Percentiles rank a stretch among this genome's conserved stretches.
These are phyloP conservation scores for Electrophaes corylata DNA, from an alignment of 2,888 invertebrate species.

Conservation along the genomic window DNA sequence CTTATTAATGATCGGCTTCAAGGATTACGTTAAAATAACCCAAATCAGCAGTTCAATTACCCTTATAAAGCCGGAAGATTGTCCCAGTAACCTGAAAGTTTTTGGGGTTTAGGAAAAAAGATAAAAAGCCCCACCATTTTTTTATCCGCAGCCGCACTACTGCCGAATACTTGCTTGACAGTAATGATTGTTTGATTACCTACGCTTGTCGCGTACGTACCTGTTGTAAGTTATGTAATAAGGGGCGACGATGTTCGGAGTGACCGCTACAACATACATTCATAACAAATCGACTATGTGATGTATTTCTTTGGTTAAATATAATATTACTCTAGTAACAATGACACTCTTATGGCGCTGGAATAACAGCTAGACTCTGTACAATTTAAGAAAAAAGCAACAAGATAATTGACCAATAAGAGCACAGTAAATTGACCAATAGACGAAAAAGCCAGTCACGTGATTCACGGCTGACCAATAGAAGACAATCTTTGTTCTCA, in stretches of 20 bases:
- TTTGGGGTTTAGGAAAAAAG: no score
- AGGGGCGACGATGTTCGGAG: background rate
- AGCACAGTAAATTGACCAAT: constrained; percentile 21
- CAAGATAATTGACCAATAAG: constrained; percentile 23
- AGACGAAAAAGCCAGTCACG: background rate
- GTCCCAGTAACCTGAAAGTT: no score
- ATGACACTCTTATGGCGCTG: constrained; percentile 5
- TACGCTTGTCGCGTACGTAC: no score
- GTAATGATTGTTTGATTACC: no score
- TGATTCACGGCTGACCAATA: constrained; percentile 8
- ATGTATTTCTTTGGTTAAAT: constrained; percentile 29
- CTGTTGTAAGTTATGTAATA: no score
- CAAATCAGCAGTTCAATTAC: no score
- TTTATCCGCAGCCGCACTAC: no score
- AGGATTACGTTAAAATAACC: no score
- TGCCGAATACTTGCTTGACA: no score
- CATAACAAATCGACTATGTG: constrained; percentile 16
- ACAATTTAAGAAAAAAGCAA: constrained; percentile 11
- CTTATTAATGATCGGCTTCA: no score
- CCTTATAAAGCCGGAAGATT: no score
- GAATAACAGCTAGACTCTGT: constrained; percentile 4
- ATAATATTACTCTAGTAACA: constrained; percentile 1
- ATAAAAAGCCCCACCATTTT: no score
- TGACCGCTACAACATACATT: constrained; percentile 2
- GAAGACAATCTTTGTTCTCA: background rate